Evolutionary conservation across 2,113 vertebrate genomes (phyloP).

Genomic region (Mastomys natalensis): DNA sequence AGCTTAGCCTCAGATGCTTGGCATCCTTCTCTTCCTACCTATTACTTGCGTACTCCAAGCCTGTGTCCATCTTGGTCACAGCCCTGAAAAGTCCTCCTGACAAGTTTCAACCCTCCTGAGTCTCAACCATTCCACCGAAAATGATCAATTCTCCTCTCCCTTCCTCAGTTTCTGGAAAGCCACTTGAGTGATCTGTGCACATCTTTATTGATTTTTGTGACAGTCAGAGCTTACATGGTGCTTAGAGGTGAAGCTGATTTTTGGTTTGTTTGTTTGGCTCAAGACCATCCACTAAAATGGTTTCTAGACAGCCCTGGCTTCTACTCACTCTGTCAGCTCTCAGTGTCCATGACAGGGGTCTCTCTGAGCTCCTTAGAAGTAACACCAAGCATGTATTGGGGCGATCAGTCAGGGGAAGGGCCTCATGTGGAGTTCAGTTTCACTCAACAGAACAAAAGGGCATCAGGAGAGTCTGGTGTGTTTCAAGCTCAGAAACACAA

Average conservation of each 20-base stretch:
- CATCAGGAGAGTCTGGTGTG: background rate
- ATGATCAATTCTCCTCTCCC: background rate
- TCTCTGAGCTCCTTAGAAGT: background rate
- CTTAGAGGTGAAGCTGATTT: background rate
- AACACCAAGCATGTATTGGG: background rate
- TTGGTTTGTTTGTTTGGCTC: background rate
- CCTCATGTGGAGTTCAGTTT: background rate
- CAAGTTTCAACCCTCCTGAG: background rate
- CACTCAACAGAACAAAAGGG: background rate
- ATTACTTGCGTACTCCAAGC: background rate
- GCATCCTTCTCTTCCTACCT: background rate
- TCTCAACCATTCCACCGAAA: background rate
- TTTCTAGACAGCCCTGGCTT: background rate
- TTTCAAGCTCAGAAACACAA: background rate
- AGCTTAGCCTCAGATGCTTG: background rate
- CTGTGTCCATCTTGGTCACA: background rate
- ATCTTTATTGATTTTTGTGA: background rate
- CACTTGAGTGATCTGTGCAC: background rate
- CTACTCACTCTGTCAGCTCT: background rate
- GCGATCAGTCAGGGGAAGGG: background rate
- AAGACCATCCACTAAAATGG: background rate
- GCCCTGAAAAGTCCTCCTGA: background rate
- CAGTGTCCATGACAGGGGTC: background rate
- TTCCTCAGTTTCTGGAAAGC: background rate
- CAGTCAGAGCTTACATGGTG: background rate